Base-by-base conservation (phyloP, 2,888 invertebrate genomes). In the Drosophila flavopinicola region DNA sequence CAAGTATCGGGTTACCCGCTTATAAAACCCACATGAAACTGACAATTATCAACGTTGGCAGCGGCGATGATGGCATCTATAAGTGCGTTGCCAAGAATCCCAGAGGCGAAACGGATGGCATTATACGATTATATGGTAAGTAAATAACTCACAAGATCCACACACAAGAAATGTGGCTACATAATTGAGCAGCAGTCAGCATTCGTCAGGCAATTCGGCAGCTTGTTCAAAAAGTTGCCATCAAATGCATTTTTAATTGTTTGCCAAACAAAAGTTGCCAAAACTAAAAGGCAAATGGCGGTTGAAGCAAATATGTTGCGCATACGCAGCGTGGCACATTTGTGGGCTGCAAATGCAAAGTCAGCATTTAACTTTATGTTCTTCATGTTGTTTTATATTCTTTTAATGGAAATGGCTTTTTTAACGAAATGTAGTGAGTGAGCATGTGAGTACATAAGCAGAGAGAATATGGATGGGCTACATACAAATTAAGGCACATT, bases 1-100 rank as follows among this genome's bases (percentile, higher is more conserved):
- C 95, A 75, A 93, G 93, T 7, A 91, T 94, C 20, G 95, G 94
- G 48, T 84, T 91, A 15, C 96, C 95, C 0, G 92, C 94, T 0
- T 97, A 97, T 90, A 97, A 97, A 90, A 96, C 95, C 1, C 96
- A 96, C 89, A 97, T 97, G 97, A 94, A 94, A 78, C 92, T 98
- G 54, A 94, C 95, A 59, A 96, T 98, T 80, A 92, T 93, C 82
- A 94, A 95, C 90, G 94, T 97, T 56, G 93, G 94, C 85, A 94
- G 93, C 73, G 93, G 93, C 79, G 97, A 98, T 91, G 97, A 96
- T 89, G 97, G 96, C 20, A 95, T 94, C 48, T 97, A 97, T 91
- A 96, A 96, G 90, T 97, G 97, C 78, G 94, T 91, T 37, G 91
- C 97, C 32, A 97, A 97, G 91, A 97, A 97, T 92, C 96, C 97